phyloP scores from a whole-genome alignment of 2,113 vertebrate genomes.

The Urocolius indicus region DNA sequence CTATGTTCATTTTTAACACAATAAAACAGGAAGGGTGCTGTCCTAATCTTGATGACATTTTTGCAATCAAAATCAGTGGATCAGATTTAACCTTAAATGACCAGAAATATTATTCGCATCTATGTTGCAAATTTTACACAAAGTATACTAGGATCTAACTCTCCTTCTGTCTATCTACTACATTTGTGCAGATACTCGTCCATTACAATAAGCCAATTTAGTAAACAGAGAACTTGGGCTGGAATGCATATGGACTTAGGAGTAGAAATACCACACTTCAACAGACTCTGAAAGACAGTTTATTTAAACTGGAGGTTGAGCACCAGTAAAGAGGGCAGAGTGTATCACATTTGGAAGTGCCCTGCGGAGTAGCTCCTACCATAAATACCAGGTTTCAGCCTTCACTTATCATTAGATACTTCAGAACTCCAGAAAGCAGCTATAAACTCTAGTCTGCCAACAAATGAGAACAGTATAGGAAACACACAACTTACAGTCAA shows the following conservation, averaged over 20 bases:
- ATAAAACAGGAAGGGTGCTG: not conserved
- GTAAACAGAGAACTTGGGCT: not conserved
- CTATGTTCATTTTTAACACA: not conserved
- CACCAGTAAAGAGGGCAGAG: not conserved
- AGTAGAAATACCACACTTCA: not conserved
- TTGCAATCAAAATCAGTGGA: not conserved
- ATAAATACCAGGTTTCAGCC: not conserved
- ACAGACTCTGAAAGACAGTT: not conserved
- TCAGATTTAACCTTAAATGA: not conserved
- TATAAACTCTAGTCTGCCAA: not conserved
- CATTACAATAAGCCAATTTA: not conserved
- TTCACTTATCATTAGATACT: not conserved
- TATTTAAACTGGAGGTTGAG: not conserved
- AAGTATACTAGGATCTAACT: not conserved
- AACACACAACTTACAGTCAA: slow-evolving; percentile 84
- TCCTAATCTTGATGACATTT: not conserved
- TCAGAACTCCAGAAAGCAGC: not conserved
- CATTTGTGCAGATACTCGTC: not conserved
- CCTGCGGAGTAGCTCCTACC: not conserved
- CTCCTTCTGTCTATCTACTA: not conserved
- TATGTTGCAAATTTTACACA: not conserved
- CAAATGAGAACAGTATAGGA: not conserved
- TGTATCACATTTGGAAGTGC: not conserved
- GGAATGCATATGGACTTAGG: not conserved
- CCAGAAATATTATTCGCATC: not conserved